Evolutionary conservation across 1,140 invertebrate genomes (phyloP), one percentile per base, ranked within the genome.

Genomic region (Drosophila rhopaloa): DNA sequence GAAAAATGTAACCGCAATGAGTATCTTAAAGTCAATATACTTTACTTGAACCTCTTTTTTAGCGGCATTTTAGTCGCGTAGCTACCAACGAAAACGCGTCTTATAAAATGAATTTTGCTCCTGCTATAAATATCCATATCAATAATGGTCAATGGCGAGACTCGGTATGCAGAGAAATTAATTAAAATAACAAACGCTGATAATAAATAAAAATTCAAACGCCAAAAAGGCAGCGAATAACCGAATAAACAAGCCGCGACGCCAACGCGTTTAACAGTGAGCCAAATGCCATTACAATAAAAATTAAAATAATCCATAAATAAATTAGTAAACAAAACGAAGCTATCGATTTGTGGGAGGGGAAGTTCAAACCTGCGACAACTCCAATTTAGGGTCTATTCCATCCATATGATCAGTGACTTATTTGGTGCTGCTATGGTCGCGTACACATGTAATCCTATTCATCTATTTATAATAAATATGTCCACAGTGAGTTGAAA

Each of bases 121-220:
- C 41, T 24, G 63, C 63, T 44, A 70, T 71, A 71, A 71, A 71
- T 71, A 71, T 71, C 67, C 53, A 58, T 57, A 50, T 58, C 65
- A 47, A 71, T 57, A 71, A 71, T 37, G 19, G 16, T 24, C 35
- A 46, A 66, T 47, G 54, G 32, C 54, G 19, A 38, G 32, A 4
- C 37, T 55, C 67, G 66, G 65, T 73, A 57, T 60, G 76, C 47
- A 54, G 37, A 59, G 76, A 72, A 85, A 88, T 74, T 86, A 88
- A 86, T 86, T 86, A 88, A 86, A 86, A 86, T 88, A 82, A 86
- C 83, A 86, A 88, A 83, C 79, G 76, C 44, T 82, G 51, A 51
- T 70, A 78, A 78, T 78, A 86, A 79, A 82, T 82, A 76, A 62
- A 82, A 79, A 76, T 59, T 48, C 58, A 54, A 75, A 67, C 55